Evolutionary conservation across 1,140 invertebrate species (phyloP).

Genomic region (Halictus rubicundus): DNA sequence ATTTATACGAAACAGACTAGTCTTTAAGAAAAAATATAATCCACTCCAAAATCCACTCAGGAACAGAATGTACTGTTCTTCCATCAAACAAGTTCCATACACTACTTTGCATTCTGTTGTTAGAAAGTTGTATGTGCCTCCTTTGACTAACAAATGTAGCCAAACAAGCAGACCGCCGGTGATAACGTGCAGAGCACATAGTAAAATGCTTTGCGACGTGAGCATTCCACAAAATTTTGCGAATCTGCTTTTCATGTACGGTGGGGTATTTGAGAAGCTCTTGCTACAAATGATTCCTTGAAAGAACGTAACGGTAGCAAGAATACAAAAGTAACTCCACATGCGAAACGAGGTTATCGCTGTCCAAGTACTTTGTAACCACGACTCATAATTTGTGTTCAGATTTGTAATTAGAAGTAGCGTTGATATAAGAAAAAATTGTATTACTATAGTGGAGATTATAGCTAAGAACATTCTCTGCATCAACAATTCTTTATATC

Average conservation of each 20-base stretch:
- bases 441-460: slow-evolving; percentile 78
- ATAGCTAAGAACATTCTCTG: slow-evolving; percentile 79
- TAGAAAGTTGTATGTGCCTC: slow-evolving; percentile 79
- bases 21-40: slow-evolving; percentile 84
- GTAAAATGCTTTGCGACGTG: slow-evolving; percentile 82
- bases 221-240: slow-evolving; percentile 83
- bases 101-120: slow-evolving; percentile 67
- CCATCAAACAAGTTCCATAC: slow-evolving; percentile 76
- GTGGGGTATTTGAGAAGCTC: slow-evolving; percentile 80
- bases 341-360: slow-evolving; percentile 81
- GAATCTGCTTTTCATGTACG: slow-evolving; percentile 83
- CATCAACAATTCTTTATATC: slow-evolving; percentile 78
- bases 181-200: slow-evolving; percentile 81
- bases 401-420: slow-evolving; percentile 82
- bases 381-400: slow-evolving; percentile 80
- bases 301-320: slow-evolving; percentile 80
- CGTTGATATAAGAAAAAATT: slow-evolving; percentile 80
- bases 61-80: slow-evolving; percentile 83
- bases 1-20: slow-evolving; percentile 77
- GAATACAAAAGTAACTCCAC: slow-evolving; percentile 81
- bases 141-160: slow-evolving; percentile 83
- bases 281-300: slow-evolving; percentile 84
- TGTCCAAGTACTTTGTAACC: slow-evolving; percentile 79
- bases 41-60: slow-evolving; percentile 86
- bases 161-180: slow-evolving; percentile 83